Conservation (phyloP, 2,113 vertebrate genomes). For the Oxygymnocypris stewartii region DNA sequence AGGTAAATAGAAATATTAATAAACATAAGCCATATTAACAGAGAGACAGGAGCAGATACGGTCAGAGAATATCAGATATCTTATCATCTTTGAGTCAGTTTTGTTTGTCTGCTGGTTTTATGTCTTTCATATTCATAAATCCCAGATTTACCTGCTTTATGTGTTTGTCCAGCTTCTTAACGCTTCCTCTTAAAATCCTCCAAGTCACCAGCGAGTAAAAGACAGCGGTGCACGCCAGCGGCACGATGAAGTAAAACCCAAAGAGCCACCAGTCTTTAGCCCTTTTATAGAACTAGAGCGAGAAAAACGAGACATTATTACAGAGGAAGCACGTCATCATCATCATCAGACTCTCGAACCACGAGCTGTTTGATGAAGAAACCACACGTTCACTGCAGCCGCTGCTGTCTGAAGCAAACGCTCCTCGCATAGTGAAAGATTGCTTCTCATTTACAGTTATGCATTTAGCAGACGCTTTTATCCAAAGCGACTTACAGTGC, state of each 20-base stretch:
- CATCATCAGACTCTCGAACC: background rate
- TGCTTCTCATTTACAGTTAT: no score
- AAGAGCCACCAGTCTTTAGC: constrained; percentile 95
- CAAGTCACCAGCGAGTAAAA: constrained; percentile 90
- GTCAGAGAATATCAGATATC: background rate
- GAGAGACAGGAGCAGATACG: no score
- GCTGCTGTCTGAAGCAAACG: background rate
- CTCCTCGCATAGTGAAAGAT: background rate
- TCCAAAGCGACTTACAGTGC: no score
- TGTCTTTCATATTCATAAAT: background rate
- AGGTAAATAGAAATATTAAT: no score
- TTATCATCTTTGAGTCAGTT: background rate
- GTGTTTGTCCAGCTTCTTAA: constrained; percentile 83
- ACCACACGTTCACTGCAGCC: background rate
- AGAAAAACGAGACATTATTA: no score
- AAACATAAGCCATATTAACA: no score
- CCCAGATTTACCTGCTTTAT: constrained; percentile 80
- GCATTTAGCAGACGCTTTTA: no score
- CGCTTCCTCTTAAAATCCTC: constrained; percentile 84
- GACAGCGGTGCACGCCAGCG: constrained; percentile 82
- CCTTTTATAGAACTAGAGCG: constrained; percentile 83
- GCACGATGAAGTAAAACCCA: constrained; percentile 92
- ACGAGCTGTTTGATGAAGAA: background rate
- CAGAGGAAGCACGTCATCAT: background rate
- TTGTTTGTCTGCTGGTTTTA: no score